phyloP scores from a whole-genome alignment of 2,888 invertebrate species.

The Clistopyga incitator region DNA sequence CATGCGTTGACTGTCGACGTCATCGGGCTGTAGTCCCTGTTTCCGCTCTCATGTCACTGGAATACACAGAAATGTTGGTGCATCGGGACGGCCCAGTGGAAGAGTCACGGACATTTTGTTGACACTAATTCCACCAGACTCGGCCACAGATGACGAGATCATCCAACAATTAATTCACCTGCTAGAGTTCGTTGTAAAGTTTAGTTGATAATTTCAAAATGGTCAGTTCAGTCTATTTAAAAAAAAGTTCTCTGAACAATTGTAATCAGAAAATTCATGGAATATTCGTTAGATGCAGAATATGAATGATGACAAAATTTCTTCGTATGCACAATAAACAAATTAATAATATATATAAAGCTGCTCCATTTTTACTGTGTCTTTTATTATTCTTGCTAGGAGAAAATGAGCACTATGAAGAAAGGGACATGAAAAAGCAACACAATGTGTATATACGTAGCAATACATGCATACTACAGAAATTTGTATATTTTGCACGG shows the following conservation, averaged over 20 bases:
- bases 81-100: constrained; percentile 2
- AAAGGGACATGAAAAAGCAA: background rate
- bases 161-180: background rate
- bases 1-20: constrained; percentile 24
- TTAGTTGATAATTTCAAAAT: background rate
- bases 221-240: background rate
- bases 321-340: background rate
- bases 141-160: background rate
- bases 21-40: constrained; percentile 36
- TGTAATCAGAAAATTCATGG: background rate
- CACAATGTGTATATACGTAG: background rate
- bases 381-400: background rate
- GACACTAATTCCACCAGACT: background rate
- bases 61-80: background rate
- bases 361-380: background rate
- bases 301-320: background rate
- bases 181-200: background rate
- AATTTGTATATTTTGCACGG: background rate
- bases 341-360: background rate
- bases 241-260: background rate
- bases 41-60: constrained; percentile 19
- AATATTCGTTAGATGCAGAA: no score
- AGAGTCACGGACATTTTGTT: constrained; percentile 8
- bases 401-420: background rate
- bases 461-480: background rate